Evolutionary conservation across 2,113 vertebrate species (phyloP), one percentile per base, ranked within the genome.

Genomic region (Vombatus ursinus): DNA sequence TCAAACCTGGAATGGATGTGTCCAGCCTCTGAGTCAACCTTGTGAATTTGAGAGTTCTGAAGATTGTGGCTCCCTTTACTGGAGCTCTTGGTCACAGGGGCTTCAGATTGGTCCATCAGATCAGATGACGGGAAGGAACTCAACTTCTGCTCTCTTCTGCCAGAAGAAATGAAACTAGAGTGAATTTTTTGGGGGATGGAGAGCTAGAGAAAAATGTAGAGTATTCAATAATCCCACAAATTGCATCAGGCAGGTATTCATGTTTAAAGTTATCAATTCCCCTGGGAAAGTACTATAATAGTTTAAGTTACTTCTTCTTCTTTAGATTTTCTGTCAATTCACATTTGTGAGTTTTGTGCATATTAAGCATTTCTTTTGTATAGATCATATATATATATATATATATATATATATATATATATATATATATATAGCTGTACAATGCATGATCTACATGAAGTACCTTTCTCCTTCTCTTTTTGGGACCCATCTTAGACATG

Each of bases 81-180:
- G 28, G 11, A 68, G 57, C 11, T 68, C 31, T 10, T 68, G 28
- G 11, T 37, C 1, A 37, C 10, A 68, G 31, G 57, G 28, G 11
- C 10, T 37, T 37, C 57, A 68, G 3, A 68, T 68, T 68, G 57
- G 3, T 37, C 9, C 57, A 68, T 68, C 11, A 37, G 10, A 37
- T 3, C 28, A 3, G 44, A 90, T 37, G 3, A 2, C 89, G 11
- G 1, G 44, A 93, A 6, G 1, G 16, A 94, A 94, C 93, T 51
- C 91, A 68, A 44, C 52, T 96, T 52, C 90, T 22, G 3, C 94
- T 89, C 44, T 52, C 95, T 23, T 28, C 84, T 22, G 3, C 31
- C 24, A 92, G 94, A 95, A 95, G 50, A 95, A 94, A 96, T 68
- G 57, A 68, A 68, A 31, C 57, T 68, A 68, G 57, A 68, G 12